Conservation (phyloP, 2,888 invertebrate species). For the Orthonevra nobilis region DNA sequence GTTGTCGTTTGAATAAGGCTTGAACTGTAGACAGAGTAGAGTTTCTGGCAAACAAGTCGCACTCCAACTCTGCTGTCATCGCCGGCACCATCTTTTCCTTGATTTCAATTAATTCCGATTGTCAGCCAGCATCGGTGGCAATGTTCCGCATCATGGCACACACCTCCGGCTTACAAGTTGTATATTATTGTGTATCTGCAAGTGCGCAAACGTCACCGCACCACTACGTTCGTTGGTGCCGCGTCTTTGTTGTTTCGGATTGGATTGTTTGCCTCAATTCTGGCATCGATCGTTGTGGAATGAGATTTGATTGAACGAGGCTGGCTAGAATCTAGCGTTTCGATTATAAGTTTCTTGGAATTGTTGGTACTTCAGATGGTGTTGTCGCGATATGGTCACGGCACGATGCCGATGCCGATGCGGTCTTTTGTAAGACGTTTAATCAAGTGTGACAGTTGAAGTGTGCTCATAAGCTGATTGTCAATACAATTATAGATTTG, state of each 20-base stretch:
- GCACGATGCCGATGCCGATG: no score
- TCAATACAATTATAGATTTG: constrained; percentile 11
- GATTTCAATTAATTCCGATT: constrained; percentile 49
- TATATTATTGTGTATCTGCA: neutral
- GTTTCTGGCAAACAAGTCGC: neutral
- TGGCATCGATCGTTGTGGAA: constrained; percentile 16
- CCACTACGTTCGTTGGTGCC: constrained; percentile 2
- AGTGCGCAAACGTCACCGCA: neutral
- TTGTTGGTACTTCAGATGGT: neutral
- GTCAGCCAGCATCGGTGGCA: constrained; percentile 19
- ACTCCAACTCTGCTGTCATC: no score
- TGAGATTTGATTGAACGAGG: constrained; percentile 25
- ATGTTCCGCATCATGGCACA: constrained; percentile 44
- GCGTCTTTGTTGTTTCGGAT: constrained; percentile 12
- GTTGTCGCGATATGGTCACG: neutral
- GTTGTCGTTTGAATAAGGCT: neutral
- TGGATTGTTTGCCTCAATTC: constrained; percentile 19
- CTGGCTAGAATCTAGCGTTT: constrained; percentile 21
- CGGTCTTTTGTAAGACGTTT: constrained; percentile 19
- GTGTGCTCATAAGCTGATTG: constrained; percentile 33
- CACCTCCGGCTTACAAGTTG: constrained; percentile 8
- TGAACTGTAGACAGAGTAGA: neutral
- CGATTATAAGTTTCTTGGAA: neutral
- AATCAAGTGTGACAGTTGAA: constrained; percentile 34
- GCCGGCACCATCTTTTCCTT: constrained; percentile 33